Evolutionary conservation across 1,140 invertebrate genomes (phyloP).

Genomic region (Archivesica marissinica): DNA sequence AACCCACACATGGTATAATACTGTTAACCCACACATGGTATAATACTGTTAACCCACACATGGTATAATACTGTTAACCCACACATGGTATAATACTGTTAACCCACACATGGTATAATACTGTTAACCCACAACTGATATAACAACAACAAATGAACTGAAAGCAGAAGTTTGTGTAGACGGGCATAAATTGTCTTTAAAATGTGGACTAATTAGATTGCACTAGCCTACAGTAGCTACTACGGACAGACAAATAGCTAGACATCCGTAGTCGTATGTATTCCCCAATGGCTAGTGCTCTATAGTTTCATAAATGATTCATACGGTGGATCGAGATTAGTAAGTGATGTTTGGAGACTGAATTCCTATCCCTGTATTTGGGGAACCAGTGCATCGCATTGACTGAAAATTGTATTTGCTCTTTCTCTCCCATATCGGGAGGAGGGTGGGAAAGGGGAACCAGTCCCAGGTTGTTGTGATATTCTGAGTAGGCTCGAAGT

Average conservation of each 20-base stretch:
- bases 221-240: neutral
- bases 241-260: neutral
- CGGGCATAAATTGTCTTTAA: neutral
- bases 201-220: neutral
- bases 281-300: neutral
- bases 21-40: too few species aligned
- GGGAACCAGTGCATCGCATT: neutral
- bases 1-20: too few species aligned
- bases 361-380: neutral
- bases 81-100: too few species aligned
- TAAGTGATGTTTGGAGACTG: conserved; percentile 17
- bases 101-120: too few species aligned
- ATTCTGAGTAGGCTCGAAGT: too few species aligned
- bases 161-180: neutral
- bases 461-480: too few species aligned
- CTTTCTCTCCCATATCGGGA: neutral
- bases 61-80: too few species aligned
- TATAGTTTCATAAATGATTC: conserved; percentile 34
- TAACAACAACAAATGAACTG: too few species aligned
- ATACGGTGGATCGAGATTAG: neutral
- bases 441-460: neutral
- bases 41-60: too few species aligned
- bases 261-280: neutral
- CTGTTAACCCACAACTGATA: too few species aligned
- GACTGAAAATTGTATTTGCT: neutral